Conservation (phyloP, 2,113 vertebrate species). For the Dinomys branickii region DNA sequence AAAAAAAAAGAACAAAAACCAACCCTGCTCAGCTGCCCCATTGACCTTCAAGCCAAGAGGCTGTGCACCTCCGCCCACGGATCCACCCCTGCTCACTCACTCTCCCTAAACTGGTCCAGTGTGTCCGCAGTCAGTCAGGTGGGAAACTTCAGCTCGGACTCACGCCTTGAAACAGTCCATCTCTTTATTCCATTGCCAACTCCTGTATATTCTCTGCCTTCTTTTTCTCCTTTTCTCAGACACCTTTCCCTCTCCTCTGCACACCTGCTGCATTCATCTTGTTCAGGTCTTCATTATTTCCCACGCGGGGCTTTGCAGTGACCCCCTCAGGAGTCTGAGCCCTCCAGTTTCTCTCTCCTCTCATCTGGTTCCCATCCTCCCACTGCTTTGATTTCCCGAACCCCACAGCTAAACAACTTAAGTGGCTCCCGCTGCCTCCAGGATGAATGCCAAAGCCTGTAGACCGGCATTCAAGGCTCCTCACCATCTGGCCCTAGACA, state of each 20-base stretch:
- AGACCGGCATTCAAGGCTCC: slow-evolving; percentile 67
- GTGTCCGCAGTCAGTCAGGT: background rate
- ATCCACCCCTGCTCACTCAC: background rate
- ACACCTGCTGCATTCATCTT: background rate
- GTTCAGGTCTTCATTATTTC: slow-evolving; percentile 14
- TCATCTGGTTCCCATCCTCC: slow-evolving; percentile 40
- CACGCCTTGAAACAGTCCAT: background rate
- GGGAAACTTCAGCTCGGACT: background rate
- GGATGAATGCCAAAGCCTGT: slow-evolving; percentile 64
- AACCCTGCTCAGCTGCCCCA: background rate
- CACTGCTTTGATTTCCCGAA: slow-evolving; percentile 61
- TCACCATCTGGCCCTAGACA: slow-evolving; percentile 67
- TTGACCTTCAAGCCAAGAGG: background rate
- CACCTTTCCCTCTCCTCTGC: background rate
- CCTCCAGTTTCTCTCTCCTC: background rate
- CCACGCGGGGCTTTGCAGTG: slow-evolving; percentile 32
- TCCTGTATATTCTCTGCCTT: background rate
- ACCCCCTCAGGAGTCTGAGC: slow-evolving; percentile 38
- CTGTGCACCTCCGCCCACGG: background rate
- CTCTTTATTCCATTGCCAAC: background rate
- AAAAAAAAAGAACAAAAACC: background rate
- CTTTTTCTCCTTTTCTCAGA: background rate
- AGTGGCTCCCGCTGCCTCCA: slow-evolving; percentile 63
- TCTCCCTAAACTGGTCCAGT: background rate
- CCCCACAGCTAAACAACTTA: slow-evolving; percentile 61